Conservation (phyloP, 1,140 invertebrate species). For the Hyposmocoma kahamanoa region DNA sequence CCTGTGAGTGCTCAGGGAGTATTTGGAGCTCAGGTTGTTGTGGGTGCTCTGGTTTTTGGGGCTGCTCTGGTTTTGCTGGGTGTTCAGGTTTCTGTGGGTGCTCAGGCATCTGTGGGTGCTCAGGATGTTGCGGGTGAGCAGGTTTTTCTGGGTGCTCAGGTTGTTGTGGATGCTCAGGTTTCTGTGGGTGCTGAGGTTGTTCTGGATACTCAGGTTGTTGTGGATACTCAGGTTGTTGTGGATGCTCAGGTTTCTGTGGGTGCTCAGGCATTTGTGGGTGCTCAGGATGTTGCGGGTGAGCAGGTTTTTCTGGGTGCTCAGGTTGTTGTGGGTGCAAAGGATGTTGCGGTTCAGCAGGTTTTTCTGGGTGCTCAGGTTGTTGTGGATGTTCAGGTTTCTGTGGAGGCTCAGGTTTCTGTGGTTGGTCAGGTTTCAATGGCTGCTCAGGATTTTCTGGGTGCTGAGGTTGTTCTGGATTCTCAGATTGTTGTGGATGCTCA, state of each 20-base stretch:
- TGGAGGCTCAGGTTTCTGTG: neutral
- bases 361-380: neutral
- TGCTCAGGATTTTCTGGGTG: neutral
- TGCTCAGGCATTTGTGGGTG: neutral
- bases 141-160: too few species aligned
- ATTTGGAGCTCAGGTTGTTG: too few species aligned
- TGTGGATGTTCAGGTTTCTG: neutral
- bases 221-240: too few species aligned
- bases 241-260: too few species aligned
- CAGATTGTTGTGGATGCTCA: too few species aligned
- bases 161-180: too few species aligned
- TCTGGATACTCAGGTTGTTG: neutral
- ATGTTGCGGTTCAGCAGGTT: neutral
- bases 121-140: too few species aligned
- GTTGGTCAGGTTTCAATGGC: neutral
- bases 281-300: neutral
- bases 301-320: neutral
- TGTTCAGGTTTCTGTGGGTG: too few species aligned
- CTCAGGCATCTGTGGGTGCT: too few species aligned
- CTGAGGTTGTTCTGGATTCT: neutral
- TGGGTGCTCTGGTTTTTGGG: neutral
- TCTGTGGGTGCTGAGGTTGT: too few species aligned
- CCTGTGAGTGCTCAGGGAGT: too few species aligned
- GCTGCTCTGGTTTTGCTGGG: too few species aligned
- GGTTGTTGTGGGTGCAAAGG: neutral